Evolutionary conservation across 2,113 vertebrate genomes (phyloP), one percentile per base, ranked within the genome.

Genomic region (Zosterops hypoxanthus): DNA sequence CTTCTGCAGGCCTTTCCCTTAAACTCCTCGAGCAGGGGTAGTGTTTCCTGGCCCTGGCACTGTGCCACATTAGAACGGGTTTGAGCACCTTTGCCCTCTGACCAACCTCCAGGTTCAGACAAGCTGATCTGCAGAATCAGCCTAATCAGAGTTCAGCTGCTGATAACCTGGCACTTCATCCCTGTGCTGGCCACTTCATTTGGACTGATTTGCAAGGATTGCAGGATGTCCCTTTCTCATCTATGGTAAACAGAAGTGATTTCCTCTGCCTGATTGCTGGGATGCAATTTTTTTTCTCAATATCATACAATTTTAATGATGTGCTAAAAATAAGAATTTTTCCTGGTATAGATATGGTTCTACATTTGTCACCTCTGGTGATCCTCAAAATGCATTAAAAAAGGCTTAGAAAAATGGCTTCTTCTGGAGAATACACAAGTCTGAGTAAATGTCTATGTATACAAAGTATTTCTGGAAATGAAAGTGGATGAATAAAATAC

Each of bases 401-500:
- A 88, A 89, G 94, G 96, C 94, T 97, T 97, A 97, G 66, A 89
- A 94, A 95, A 95, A 85, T 39, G 69, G 89, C 86, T 96, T 95
- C 82, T 97, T 93, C 92, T 91, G 82, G 79, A 80, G 65, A 95
- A 96, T 81, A 97, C 95, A 95, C 93, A 97, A 96, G 76, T 95
- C 94, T 97, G 92, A 95, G 92, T 92, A 97, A 97, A 97, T 89
- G 89, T 87, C 96, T 96, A 94, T 95, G 96, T 97, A 97, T 93
- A 96, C 93, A 93, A 93, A 95, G 95, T 87, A 96, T 95, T 97
- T 95, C 96, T 96, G 83, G 73, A 97, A 96, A 97, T 97, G 93
- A 97, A 97, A 97, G 88, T 93, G 82, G 96, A 96, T 96, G 94
- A 96, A 97, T 93, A 97, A 97, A 97, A 97, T 78, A 94, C 94